Evolutionary conservation across 1,140 invertebrate species (phyloP), one percentile per base, ranked within the genome.

Genomic region (Armadillidium nasatum): DNA sequence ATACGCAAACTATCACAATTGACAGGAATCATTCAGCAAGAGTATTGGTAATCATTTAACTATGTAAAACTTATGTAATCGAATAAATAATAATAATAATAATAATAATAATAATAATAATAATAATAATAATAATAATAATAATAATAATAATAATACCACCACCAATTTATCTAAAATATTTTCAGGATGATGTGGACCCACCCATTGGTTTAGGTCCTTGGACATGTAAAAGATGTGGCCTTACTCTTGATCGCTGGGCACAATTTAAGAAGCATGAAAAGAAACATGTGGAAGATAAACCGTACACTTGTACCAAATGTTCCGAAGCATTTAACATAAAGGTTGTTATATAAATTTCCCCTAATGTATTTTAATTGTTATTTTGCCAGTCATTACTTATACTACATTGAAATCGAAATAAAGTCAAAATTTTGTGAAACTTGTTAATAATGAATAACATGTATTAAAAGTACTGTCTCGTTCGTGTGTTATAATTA

Each of bases 271-370:
- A 76, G 22, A 77, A 80, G 50, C 79, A 80, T 45, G 15, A 76
- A 10, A 80, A 77, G 50, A 73, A 73, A 22, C 79, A 80, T 71
- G 43, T 70, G 19, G 76, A 80, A 44, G 79, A 80, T 66, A 80
- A 80, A 33, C 79, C 79, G n/a, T 80, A 74, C 54, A 71, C 44
- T 23, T 80, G 79, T 69, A 45, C 15, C 44, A 74, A 80, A 44
- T 80, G 79, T 72, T 70, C 73, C 1, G 73, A 73, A 15, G 72
- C 75, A 4, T 80, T 77, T 60, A 80, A 80, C 73, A 74, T 80
- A 11, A 71, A 77, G 70, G 79, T 80, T 54, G 72, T 74, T 22
- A 4, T 11, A 23, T 44, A 33, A 33, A 33, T 33, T 33, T 33
- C 33, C 33, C 6, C 33, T 33, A 33, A 33, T 3, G 6, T 33